These are phyloP conservation scores for Liposcelis brunnea DNA, from an alignment of 2,888 invertebrate species.

Conservation along the genomic window DNA sequence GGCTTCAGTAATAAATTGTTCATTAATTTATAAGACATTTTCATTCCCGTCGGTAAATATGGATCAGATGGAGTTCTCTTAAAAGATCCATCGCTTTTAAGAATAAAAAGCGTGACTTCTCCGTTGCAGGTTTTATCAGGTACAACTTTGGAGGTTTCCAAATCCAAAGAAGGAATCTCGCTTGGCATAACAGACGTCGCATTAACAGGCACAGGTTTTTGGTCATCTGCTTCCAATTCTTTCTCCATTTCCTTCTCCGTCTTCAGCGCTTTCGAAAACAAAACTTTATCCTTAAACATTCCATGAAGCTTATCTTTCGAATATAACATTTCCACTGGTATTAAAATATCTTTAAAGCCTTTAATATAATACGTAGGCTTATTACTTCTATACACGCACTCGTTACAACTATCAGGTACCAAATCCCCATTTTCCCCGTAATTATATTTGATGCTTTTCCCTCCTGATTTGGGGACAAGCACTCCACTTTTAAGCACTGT, in stretches of 20 bases:
- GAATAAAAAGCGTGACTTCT: slow-evolving; percentile 2
- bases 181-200: too few species aligned
- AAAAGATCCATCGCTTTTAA: slow-evolving; percentile 3
- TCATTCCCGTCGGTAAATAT: slow-evolving; percentile 5
- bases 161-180: too few species aligned
- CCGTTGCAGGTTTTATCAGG: slow-evolving; percentile 1
- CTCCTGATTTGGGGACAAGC: background rate
- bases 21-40: background rate
- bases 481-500: slow-evolving; percentile 1
- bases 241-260: background rate
- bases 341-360: slow-evolving; percentile 2
- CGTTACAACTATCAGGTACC: background rate
- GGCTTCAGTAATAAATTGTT: background rate
- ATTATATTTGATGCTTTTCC: background rate
- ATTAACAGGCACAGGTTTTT: too few species aligned
- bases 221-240: background rate
- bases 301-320: background rate
- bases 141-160: too few species aligned
- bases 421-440: slow-evolving; percentile 1
- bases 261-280: background rate
- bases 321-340: slow-evolving; percentile 3
- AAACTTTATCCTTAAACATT: background rate
- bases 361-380: slow-evolving; percentile 2
- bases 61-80: slow-evolving; percentile 1
- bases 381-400: slow-evolving; percentile 1